Conservation (phyloP, 2,797 vertebrate species). For the Hydrophis major region DNA sequence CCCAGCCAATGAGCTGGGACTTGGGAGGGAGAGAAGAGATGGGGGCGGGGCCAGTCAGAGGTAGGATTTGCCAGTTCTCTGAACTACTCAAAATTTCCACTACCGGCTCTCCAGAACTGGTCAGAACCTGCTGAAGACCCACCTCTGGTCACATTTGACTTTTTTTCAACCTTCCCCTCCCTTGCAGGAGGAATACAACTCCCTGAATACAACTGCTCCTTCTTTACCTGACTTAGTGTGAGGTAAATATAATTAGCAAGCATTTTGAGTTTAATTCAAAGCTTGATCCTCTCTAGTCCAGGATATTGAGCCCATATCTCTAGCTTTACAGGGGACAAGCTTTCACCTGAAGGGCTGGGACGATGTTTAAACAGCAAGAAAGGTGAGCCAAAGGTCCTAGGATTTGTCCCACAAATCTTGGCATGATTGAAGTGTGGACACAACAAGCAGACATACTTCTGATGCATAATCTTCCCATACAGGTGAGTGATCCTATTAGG, state of each 20-base stretch:
- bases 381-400: not conserved
- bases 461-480: not conserved
- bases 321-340: too few relatives aligned
- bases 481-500: not conserved
- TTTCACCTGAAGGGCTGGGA: not conserved
- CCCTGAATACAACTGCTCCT: not conserved
- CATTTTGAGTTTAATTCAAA: not conserved
- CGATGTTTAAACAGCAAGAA: not conserved
- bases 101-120: too few relatives aligned
- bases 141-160: not conserved
- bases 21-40: too few relatives aligned
- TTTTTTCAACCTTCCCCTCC: not conserved
- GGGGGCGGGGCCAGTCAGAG: too few relatives aligned
- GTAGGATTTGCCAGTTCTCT: too few relatives aligned
- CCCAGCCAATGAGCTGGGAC: too few relatives aligned
- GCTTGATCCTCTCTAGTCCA: not conserved
- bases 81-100: too few relatives aligned
- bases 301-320: too few relatives aligned
- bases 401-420: not conserved
- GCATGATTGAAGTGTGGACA: not conserved
- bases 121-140: too few relatives aligned
- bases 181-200: too few relatives aligned
- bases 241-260: not conserved
- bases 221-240: not conserved
- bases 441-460: not conserved